Conservation (phyloP, 1,140 invertebrate species). For the Aphelinus certus region DNA sequence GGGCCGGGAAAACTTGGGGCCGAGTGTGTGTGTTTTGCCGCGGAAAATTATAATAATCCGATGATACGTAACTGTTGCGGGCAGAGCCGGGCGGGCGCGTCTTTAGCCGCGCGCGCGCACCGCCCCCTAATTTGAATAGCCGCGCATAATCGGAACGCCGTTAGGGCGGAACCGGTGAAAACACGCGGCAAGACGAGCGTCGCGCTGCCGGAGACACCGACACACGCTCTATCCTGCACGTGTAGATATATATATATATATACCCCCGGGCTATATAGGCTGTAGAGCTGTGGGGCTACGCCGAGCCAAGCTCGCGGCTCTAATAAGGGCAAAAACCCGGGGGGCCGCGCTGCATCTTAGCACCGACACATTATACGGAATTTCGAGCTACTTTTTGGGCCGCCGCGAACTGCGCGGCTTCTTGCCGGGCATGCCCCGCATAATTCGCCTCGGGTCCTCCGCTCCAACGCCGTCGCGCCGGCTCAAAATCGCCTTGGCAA, state of each 20-base stretch:
- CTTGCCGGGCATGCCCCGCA: not conserved
- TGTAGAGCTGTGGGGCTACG: no score
- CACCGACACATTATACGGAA: not conserved
- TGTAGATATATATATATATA: no score
- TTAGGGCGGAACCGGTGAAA: constrained; percentile 41
- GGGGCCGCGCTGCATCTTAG: not conserved
- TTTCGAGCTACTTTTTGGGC: not conserved
- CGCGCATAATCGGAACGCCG: constrained; percentile 42
- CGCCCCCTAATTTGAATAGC: constrained; percentile 40
- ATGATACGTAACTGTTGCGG: constrained; percentile 67
- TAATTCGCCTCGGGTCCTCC: not conserved
- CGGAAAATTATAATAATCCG: constrained; percentile 65
- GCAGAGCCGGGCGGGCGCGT: constrained; percentile 50
- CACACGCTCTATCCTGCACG: constrained; percentile 33
- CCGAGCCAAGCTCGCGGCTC: not conserved
- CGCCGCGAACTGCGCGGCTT: no score
- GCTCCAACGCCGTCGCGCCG: not conserved
- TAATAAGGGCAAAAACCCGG: constrained; percentile 32
- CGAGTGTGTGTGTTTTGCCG: constrained; percentile 54
- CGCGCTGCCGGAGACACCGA: constrained; percentile 39
- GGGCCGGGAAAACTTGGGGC: constrained; percentile 7
- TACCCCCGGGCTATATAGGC: no score
- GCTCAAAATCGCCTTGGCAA: not conserved
- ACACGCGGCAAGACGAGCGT: constrained; percentile 30
- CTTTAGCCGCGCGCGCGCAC: not conserved